Evolutionary conservation across 2,113 vertebrate species (phyloP).

Genomic region (Chelonoidis abingdonii): DNA sequence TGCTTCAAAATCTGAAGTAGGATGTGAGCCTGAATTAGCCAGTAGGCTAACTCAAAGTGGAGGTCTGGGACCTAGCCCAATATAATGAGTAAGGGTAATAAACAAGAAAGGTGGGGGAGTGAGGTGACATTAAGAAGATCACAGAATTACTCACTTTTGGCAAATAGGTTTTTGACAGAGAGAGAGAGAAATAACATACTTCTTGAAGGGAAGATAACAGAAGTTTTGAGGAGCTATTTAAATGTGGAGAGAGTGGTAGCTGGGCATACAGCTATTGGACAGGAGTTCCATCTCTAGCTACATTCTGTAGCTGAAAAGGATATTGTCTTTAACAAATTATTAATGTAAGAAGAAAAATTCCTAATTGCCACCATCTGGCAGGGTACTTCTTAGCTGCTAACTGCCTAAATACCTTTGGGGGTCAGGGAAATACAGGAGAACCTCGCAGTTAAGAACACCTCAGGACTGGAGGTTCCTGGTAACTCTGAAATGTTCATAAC

Average conservation of each 20-base stretch:
- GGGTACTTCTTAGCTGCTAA: neutral
- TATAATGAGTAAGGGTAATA: neutral
- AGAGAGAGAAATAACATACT: neutral
- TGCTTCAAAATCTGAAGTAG: neutral
- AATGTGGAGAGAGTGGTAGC: neutral
- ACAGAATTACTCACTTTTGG: neutral
- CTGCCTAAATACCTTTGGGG: neutral
- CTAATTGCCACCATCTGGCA: fast-evolving
- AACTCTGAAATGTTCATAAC: no score
- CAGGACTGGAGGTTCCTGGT: no score
- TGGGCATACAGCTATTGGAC: neutral
- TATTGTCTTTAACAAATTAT: neutral
- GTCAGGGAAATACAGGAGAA: neutral
- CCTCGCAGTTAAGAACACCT: no score
- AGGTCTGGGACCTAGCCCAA: neutral
- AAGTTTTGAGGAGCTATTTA: fast-evolving
- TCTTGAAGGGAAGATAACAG: neutral
- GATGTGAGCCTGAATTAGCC: neutral
- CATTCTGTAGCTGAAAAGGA: neutral
- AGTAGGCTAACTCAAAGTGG: neutral
- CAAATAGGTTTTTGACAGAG: neutral
- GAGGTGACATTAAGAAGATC: neutral
- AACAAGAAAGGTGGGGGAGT: neutral
- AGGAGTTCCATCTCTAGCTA: neutral
- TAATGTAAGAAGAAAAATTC: neutral